Conservation (phyloP, 2,113 vertebrate species). For the Hiodon alosoides region DNA sequence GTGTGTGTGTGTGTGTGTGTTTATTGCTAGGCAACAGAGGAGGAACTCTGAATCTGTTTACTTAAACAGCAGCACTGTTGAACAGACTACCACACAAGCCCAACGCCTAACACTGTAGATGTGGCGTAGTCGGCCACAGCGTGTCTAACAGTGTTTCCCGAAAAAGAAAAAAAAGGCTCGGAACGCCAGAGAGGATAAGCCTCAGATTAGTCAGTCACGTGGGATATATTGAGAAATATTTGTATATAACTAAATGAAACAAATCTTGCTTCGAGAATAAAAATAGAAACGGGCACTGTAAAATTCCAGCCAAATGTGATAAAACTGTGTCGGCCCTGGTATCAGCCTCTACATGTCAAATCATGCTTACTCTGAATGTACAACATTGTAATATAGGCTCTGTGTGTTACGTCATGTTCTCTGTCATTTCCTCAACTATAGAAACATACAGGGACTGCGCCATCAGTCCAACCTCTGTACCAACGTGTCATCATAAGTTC, state of each 20-base stretch:
- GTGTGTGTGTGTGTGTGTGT: too few species aligned
- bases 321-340: neutral
- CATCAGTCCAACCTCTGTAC: neutral
- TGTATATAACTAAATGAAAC: constrained; percentile 7
- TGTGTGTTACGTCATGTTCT: constrained; percentile 16
- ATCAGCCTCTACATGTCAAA: neutral
- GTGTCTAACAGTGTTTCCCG: too few species aligned
- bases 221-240: too few species aligned
- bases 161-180: too few species aligned
- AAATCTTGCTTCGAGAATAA: neutral
- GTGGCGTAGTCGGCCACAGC: too few species aligned
- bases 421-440: constrained; percentile 12
- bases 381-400: constrained; percentile 6
- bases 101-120: too few species aligned
- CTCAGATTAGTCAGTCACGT: too few species aligned
- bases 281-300: neutral
- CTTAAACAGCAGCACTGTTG: constrained; percentile 26
- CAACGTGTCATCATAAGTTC: constrained; percentile 5
- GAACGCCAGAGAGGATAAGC: too few species aligned
- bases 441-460: neutral
- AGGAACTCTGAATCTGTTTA: constrained; percentile 31
- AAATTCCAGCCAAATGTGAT: neutral
- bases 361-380: constrained; percentile 17
- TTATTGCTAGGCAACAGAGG: constrained; percentile 51
- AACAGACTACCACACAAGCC: too few species aligned